These are phyloP conservation scores for Isaurus tuberculatus DNA, from an alignment of 92 coral and sea anemone species.

Conservation along the genomic window DNA sequence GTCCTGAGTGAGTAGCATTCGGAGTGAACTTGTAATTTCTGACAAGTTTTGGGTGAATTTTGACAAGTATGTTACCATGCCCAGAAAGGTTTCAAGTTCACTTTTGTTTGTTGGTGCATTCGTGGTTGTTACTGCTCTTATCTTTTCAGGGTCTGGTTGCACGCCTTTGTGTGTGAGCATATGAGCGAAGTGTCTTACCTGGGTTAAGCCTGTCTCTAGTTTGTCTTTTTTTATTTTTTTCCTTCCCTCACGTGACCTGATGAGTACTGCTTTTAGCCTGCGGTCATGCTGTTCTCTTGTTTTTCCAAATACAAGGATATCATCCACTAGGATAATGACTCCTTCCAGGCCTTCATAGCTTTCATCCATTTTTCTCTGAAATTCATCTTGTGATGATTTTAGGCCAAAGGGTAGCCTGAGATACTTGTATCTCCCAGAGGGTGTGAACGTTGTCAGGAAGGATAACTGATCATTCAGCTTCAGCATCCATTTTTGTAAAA, in stretches of 20 bases:
- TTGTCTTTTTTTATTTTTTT: background rate
- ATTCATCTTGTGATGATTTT: background rate
- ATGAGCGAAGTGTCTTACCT: constrained; percentile 13
- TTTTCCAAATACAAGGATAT: background rate
- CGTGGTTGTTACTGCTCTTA: constrained; percentile 19
- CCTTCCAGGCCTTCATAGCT: constrained; percentile 18
- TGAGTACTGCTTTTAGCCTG: background rate
- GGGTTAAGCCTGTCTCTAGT: background rate
- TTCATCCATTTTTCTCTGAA: constrained; percentile 8
- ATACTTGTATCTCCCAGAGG: background rate
- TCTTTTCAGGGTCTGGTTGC: constrained; percentile 25
- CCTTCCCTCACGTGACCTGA: background rate
- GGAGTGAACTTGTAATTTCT: constrained; percentile 13
- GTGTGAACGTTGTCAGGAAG: background rate
- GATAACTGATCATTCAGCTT: background rate
- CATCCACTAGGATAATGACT: background rate
- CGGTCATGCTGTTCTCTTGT: background rate
- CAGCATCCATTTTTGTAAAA: background rate
- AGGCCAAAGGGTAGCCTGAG: constrained; percentile 1
- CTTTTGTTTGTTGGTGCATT: constrained; percentile 9
- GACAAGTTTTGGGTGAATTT: constrained; percentile 11
- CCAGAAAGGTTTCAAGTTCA: constrained; percentile 12
- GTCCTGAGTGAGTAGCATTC: background rate
- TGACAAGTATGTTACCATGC: background rate
- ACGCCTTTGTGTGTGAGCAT: background rate